A percentile compares a stretch with the other conserved stretches of the same genome.
phyloP scores from a whole-genome alignment of 2,797 vertebrate genomes.

The Crocodylus rhombifer region DNA sequence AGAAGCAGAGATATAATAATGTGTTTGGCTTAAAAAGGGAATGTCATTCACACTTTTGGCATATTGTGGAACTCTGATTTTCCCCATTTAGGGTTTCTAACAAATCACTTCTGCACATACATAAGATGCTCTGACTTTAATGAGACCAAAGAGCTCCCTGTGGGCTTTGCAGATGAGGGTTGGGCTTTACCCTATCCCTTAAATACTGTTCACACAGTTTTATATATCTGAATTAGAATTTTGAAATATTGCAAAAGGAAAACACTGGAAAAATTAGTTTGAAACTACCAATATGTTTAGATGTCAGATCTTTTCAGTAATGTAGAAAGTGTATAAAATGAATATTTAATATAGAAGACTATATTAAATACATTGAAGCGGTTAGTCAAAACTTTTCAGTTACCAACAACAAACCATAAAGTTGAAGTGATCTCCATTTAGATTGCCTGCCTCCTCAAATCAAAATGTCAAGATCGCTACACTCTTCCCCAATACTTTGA shows the following conservation, averaged over 20 bases:
- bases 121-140: slow-evolving; percentile 13
- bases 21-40: background rate
- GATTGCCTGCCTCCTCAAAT: background rate
- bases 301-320: background rate
- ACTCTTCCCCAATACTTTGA: background rate
- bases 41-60: background rate
- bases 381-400: accelerated
- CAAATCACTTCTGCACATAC: background rate
- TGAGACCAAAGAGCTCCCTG: background rate
- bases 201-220: no score
- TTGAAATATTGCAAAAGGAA: background rate
- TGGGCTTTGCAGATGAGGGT: background rate
- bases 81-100: background rate
- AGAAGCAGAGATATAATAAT: background rate
- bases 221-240: no score
- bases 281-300: background rate
- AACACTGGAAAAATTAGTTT: background rate
- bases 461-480: background rate
- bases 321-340: background rate
- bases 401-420: background rate
- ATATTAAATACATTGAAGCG: background rate
- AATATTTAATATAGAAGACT: background rate
- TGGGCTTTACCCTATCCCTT: background rate
- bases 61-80: background rate
- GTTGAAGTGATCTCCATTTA: background rate